A percentile compares a stretch with the other conserved stretches of the same genome.
Evolutionary conservation across 2,888 invertebrate genomes (phyloP).

Genomic region (Melitaea athalia): DNA sequence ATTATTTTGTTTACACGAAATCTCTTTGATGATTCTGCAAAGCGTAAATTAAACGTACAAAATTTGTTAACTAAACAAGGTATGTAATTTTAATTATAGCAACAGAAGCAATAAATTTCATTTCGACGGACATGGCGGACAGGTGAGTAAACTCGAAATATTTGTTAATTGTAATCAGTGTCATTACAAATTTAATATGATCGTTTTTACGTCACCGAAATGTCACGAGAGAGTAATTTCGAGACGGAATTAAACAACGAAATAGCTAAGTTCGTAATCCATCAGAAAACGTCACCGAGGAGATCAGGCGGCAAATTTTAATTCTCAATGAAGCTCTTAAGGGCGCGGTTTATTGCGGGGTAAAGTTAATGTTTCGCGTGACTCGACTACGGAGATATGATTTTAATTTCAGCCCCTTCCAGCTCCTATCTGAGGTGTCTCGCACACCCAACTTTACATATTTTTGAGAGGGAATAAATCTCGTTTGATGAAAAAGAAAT

Average conservation of each 20-base stretch:
- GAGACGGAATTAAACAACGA: slow-evolving; percentile 46
- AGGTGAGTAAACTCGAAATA: slow-evolving; percentile 28
- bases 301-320: slow-evolving; percentile 81
- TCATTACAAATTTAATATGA: slow-evolving; percentile 35
- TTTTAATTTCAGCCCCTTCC: slow-evolving; percentile 77
- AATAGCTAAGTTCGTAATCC: slow-evolving; percentile 70
- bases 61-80: slow-evolving; percentile 5
- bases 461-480: slow-evolving; percentile 75
- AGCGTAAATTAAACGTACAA: background rate
- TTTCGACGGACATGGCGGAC: slow-evolving; percentile 22
- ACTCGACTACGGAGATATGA: slow-evolving; percentile 78
- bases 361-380: slow-evolving; percentile 80
- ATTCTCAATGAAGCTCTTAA: slow-evolving; percentile 76
- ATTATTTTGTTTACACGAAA: background rate
- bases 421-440: slow-evolving; percentile 58
- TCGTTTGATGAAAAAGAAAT: slow-evolving; percentile 77
- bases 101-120: slow-evolving; percentile 3
- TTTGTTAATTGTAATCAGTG: slow-evolving; percentile 32
- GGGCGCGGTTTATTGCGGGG: slow-evolving; percentile 76
- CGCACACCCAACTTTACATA: slow-evolving; percentile 71
- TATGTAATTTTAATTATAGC: slow-evolving; percentile 16
- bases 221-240: slow-evolving; percentile 45
- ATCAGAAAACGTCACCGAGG: slow-evolving; percentile 73
- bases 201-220: slow-evolving; percentile 37
- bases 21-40: background rate